A percentile compares a stretch with the other conserved stretches of the same genome.
These are phyloP conservation scores for Psilopsiagon aymara DNA, from an alignment of 2,113 vertebrate genomes.

Conservation along the genomic window DNA sequence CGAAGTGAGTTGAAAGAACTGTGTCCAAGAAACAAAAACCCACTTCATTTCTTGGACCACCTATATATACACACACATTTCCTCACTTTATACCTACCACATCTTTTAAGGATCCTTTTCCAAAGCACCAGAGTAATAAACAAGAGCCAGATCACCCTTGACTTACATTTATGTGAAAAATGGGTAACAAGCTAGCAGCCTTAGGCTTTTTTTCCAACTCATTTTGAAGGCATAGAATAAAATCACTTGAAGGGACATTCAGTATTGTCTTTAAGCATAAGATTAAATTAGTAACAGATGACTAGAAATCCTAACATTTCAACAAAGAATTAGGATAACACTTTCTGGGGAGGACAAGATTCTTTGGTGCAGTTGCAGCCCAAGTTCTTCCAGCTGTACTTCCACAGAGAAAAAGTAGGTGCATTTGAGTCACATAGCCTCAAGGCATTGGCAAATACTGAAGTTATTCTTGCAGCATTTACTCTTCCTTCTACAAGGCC, in stretches of 20 bases:
- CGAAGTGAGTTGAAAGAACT: background rate
- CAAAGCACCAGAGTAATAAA: background rate
- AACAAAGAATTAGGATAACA: background rate
- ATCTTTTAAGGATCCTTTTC: background rate
- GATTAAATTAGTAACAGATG: background rate
- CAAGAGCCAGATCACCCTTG: background rate
- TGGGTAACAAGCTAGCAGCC: rapidly evolving
- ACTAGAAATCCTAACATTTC: background rate
- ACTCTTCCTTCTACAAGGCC: background rate
- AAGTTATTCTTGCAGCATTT: background rate
- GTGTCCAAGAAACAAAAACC: background rate
- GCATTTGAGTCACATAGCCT: background rate
- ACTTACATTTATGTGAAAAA: background rate
- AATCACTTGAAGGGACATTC: background rate
- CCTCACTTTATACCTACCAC: background rate
- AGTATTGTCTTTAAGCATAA: background rate
- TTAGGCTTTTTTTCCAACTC: background rate
- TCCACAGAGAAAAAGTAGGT: background rate
- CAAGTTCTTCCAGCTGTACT: background rate
- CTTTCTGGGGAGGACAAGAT: background rate
- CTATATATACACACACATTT: background rate
- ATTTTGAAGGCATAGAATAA: background rate
- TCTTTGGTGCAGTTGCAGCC: background rate
- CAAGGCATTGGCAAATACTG: background rate
- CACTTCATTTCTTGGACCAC: background rate